Evolutionary conservation across 2,797 vertebrate genomes (phyloP), one percentile per base, ranked within the genome.

Genomic region (Chaunax sp.): DNA sequence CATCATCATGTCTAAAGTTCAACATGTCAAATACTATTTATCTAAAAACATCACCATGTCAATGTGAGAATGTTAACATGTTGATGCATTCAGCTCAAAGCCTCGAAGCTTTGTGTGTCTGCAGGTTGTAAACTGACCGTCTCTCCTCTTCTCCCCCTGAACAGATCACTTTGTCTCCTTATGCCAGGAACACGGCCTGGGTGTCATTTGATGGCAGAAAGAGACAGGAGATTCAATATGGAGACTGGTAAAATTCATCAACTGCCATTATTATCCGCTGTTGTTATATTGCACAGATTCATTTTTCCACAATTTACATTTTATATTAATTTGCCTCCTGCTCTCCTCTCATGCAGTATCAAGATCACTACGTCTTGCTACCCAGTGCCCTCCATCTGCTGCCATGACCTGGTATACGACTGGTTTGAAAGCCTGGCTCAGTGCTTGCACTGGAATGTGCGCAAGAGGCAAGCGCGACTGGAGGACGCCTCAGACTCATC

Each of bases 381-480:
- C 71, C 94, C 94, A 0, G 92, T 95, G 40, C 94, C 94, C 0
- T 95, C 94, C 1, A 95, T 95, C 79, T 95, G 94, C 33, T 94
- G 94, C 67, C 92, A 95, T 1, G 94, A 95, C 77, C 89, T 95
- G 76, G 94, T 95, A 78, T 94, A 95, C 19, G 94, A 95, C 90
- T 95, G 94, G 94, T 95, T 95, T 7, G 94, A 95, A 64, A 95
- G 94, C 69, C 87, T 95, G 77, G 94, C 94, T 4, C 91, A 95
- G 88, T 95, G 94, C 84, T 78, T 95, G 65, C 94, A 95, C 88
- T 95, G 94, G 94, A 95, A 95, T 43, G 92, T 95, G 5, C 93
- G 94, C 38, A 95, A 95, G 88, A 91, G 92, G 75, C 94, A 95
- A 85, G 89, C 90, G 0, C 85, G 92, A 0, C 90, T 95, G 22